phyloP scores from a whole-genome alignment of 2,888 invertebrate species.

The Phengaris arion region DNA sequence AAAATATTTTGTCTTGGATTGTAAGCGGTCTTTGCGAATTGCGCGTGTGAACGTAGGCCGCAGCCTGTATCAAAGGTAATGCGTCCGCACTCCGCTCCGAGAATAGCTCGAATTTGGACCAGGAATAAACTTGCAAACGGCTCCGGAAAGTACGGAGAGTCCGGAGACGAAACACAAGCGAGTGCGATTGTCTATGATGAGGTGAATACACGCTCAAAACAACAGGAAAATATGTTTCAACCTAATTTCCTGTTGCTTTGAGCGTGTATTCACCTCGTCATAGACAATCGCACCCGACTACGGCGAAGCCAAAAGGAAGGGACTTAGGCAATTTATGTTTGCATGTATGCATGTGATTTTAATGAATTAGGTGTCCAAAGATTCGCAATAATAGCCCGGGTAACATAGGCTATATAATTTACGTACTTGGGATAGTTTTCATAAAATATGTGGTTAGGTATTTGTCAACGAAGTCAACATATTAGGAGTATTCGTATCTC shows the following conservation, averaged over 20 bases:
- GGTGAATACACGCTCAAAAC: background rate
- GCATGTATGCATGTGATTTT: too few species aligned
- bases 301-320: too few species aligned
- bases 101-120: conserved; percentile 8
- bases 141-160: background rate
- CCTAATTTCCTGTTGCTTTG: background rate
- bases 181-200: background rate
- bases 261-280: background rate
- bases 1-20: background rate
- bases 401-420: too few species aligned
- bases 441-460: too few species aligned
- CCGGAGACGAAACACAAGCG: conserved; percentile 13
- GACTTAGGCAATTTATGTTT: too few species aligned
- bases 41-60: background rate
- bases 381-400: too few species aligned
- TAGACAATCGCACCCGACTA: background rate
- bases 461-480: too few species aligned
- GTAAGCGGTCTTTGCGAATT: background rate
- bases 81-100: background rate
- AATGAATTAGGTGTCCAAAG: too few species aligned
- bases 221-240: background rate
- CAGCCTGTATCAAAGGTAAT: background rate
- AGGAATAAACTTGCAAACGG: conserved; percentile 20
- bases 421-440: too few species aligned
- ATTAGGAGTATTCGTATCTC: too few species aligned